Conservation (phyloP, 2,797 vertebrate species). For the Sarcoramphus papa region DNA sequence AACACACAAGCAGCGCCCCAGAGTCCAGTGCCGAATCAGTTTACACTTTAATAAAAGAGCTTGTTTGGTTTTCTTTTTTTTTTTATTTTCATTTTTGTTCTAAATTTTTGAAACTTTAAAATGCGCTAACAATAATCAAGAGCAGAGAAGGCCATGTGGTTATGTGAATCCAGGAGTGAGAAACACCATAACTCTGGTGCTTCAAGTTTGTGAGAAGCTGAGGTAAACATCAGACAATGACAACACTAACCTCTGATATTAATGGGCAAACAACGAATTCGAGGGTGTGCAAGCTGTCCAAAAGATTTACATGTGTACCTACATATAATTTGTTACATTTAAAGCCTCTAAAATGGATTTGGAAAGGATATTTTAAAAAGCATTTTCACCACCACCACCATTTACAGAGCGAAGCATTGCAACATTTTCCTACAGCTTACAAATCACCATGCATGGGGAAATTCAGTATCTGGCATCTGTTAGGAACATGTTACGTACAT, state of each 20-base stretch:
- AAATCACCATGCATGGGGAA: background rate
- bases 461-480: conserved; percentile 2
- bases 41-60: background rate
- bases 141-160: background rate
- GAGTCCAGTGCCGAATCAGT: background rate
- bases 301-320: background rate
- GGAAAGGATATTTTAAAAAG: background rate
- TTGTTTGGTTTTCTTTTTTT: background rate
- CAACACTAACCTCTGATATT: background rate
- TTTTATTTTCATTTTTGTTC: background rate
- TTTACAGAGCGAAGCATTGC: background rate
- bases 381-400: background rate
- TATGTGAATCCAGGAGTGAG: background rate
- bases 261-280: background rate
- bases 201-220: background rate
- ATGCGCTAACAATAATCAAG: background rate
- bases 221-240: background rate
- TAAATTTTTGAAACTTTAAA: background rate
- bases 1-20: background rate
- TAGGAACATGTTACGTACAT: background rate
- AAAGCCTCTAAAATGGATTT: background rate
- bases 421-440: background rate
- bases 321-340: background rate
- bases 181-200: background rate
- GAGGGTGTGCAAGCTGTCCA: background rate